Conservation (phyloP, 2,797 vertebrate species). For the Syncerus caffer region DNA sequence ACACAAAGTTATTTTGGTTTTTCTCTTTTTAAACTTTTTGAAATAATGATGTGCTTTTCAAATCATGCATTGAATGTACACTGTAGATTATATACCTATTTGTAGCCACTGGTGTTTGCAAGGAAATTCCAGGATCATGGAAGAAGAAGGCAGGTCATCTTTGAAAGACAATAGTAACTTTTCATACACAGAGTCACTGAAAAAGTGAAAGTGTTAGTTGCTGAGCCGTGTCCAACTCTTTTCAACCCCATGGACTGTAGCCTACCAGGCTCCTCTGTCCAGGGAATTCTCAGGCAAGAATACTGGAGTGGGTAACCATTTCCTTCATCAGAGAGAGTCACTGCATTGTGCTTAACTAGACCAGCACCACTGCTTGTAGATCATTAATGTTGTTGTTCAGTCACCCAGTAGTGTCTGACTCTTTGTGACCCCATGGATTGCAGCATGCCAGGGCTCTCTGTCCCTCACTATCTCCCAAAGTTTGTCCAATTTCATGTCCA, state of each 20-base stretch:
- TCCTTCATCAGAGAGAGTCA: not conserved
- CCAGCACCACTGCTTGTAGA: not conserved
- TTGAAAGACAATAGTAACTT: not conserved
- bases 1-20: not conserved
- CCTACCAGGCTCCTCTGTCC: not conserved
- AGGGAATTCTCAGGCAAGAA: not conserved
- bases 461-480: not conserved
- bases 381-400: not conserved
- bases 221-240: not conserved
- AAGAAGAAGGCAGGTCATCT: not conserved
- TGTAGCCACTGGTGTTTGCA: not conserved
- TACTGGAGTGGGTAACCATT: not conserved
- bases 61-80: conserved; percentile 38
- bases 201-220: not conserved
- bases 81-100: conserved; percentile 10
- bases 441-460: not conserved
- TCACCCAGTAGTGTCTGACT: not conserved
- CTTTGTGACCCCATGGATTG: not conserved
- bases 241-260: not conserved
- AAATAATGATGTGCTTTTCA: conserved; percentile 64
- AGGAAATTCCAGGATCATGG: not conserved
- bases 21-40: not conserved
- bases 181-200: not conserved
- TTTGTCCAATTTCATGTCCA: not conserved
- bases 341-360: not conserved